Evolutionary conservation across 2,797 vertebrate species (phyloP), one percentile per base, ranked within the genome.

Genomic region (Diceros bicornis): DNA sequence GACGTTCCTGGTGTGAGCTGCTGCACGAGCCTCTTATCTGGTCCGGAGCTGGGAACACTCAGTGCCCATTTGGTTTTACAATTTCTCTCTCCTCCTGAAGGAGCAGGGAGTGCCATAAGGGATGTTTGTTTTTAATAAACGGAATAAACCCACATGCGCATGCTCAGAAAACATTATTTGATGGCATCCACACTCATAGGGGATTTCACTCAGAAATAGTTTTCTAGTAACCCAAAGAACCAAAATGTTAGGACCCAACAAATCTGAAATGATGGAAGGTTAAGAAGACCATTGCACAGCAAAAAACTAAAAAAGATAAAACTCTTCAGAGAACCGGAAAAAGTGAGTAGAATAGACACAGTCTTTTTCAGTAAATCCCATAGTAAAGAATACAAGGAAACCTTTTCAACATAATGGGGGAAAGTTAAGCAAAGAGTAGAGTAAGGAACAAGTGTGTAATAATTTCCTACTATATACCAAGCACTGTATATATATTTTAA

Each of bases 181-280:
- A 66, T 41, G 59, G 52, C 44, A 74, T 59, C 68, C n/a, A 69
- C 1, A 34, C 5, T 14, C 37, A 50, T 2, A n/a, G 23, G 10
- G 18, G 29, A 79, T 74, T 85, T 84, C n/a, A 81, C 9, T 71
- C 27, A 27, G 57, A 89, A 61, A 57, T 27, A n/a, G 2, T 55
- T 86, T 95, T 84, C 78, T 79, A 89, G 37, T 20, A 79, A 83
- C 25, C 52, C 20, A 18, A 89, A 91, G 27, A 86, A 90, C 11
- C n/a, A 62, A 89, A 68, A 34, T 74, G 41, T 72, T 69, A 83
- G 41, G 12, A 83, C 4, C 50, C 44, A 91, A 62, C 25, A 86
- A 74, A 89, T 75, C 34, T 79, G 41, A 66, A 96, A 78, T 96
- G 74, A 75, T 66, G 20, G 14, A 91, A 71, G 14, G 47, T 72